Evolutionary conservation across 1,140 invertebrate species (phyloP).

Genomic region (Brachionus rotundiformis): DNA sequence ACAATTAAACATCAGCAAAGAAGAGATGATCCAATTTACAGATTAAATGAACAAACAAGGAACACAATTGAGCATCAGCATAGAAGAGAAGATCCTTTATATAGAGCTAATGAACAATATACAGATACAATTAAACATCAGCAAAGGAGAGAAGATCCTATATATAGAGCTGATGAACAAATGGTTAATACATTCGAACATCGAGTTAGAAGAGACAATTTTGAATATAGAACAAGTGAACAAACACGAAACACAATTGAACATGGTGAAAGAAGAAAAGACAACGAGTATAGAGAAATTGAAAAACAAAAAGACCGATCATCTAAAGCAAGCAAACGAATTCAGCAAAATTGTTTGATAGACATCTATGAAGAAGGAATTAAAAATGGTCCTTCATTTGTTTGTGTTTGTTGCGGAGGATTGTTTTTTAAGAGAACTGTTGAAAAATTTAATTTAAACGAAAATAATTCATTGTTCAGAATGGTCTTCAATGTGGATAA

Average conservation of each 20-base stretch:
- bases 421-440: constrained; percentile 1
- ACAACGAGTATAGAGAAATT: too few species aligned
- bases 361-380: neutral
- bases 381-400: neutral
- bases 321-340: neutral
- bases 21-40: neutral
- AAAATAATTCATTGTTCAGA: neutral
- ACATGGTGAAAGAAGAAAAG: neutral
- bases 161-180: neutral
- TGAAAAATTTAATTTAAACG: neutral
- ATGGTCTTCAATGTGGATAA: neutral
- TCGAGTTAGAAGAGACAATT: neutral
- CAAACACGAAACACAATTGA: neutral
- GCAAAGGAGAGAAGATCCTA: too few species aligned
- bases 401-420: constrained; percentile 8
- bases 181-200: neutral
- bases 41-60: neutral
- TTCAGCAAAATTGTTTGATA: neutral
- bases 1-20: neutral
- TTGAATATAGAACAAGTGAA: neutral
- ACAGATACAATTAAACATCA: too few species aligned
- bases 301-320: too few species aligned
- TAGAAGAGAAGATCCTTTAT: too few species aligned
- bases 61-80: neutral
- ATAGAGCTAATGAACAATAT: too few species aligned